Base-by-base conservation (phyloP, 2,888 invertebrate species). In the Hypomecis atomaria region DNA sequence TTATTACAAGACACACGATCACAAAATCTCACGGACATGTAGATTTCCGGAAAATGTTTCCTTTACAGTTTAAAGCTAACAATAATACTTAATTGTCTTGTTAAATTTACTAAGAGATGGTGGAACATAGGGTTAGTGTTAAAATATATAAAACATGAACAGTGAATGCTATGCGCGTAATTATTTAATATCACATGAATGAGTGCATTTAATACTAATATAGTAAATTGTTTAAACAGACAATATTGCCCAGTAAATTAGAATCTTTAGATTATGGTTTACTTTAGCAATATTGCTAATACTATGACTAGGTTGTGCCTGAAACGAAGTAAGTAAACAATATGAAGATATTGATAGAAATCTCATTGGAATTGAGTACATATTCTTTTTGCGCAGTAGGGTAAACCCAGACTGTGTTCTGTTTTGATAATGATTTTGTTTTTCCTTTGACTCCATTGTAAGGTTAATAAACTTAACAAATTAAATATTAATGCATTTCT, bases 101-200 rank as follows among this genome's bases (percentile, higher is more conserved):
- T 38, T n/a, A 45, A 45, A 36, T 47, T 47, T 53, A 62, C 0
- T 5, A 42, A 54, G 54, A 50, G 50, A 37, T 62, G 45, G 60
- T 65, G 58, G 45, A 59, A 38, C 64, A 7, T 1, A n/a, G 43
- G 44, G 23, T 62, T 47, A 70, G 67, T 73, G 73, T 70, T 71
- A 71, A 74, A 73, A 65, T 60, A 68, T 74, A 76, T 68, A 75
- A 77, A 72, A 78, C 71, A 69, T 74, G 77, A 76, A 74, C 70
- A 74, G 81, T 81, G 82, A 83, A 80, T 78, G 73, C 74, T 74
- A 78, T 74, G 78, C 77, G 74, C 79, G 76, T 77, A 78, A 67
- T 76, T 78, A 68, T 64, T 85, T 84, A 86, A 87, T 90, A 90
- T 89, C 89, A 90, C 89, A 89, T 87, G 87, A 85, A 87, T 88